Evolutionary conservation across 1,140 invertebrate species (phyloP).

Genomic region (Temnothorax curvispinosus): DNA sequence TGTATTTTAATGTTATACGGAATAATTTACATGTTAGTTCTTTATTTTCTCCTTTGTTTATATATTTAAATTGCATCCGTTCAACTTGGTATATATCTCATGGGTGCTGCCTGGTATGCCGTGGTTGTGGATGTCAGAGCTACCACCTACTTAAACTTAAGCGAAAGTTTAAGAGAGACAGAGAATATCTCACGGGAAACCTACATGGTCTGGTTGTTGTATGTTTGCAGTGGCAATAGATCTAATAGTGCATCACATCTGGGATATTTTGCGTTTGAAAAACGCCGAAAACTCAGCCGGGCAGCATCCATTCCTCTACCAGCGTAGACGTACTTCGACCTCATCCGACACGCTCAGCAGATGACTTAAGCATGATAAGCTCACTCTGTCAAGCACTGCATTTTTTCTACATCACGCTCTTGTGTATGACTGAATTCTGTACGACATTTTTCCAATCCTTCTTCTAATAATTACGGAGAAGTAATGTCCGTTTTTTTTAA

Average conservation of each 20-base stretch:
- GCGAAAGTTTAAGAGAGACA: constrained; percentile 63
- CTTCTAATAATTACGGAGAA: constrained; percentile 16
- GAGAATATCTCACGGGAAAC: constrained; percentile 67
- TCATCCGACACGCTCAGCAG: constrained; percentile 86
- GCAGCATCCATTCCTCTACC: constrained; percentile 84
- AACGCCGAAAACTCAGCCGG: constrained; percentile 84
- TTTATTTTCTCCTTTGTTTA: constrained; percentile 30
- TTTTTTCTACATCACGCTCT: constrained; percentile 61
- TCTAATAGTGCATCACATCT: constrained; percentile 99
- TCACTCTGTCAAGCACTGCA: constrained; percentile 67
- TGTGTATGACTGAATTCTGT: constrained; percentile 57
- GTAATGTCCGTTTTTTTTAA: constrained; percentile 39
- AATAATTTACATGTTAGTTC: not conserved
- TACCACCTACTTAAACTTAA: constrained; percentile 60
- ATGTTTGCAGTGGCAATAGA: constrained; percentile 99
- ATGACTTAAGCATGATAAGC: constrained; percentile 79
- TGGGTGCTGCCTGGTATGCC: constrained; percentile 83
- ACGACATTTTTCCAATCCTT: constrained; percentile 47
- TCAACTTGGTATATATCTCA: constrained; percentile 57
- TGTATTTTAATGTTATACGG: not conserved
- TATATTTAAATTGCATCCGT: constrained; percentile 29
- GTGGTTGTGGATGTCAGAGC: constrained; percentile 69
- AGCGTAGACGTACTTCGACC: constrained; percentile 83
- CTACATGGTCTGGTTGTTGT: constrained; percentile 85
- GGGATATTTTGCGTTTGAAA: constrained; percentile 94